These are phyloP conservation scores for Ophion ventricosus DNA, from an alignment of 2,888 invertebrate genomes.

Conservation along the genomic window DNA sequence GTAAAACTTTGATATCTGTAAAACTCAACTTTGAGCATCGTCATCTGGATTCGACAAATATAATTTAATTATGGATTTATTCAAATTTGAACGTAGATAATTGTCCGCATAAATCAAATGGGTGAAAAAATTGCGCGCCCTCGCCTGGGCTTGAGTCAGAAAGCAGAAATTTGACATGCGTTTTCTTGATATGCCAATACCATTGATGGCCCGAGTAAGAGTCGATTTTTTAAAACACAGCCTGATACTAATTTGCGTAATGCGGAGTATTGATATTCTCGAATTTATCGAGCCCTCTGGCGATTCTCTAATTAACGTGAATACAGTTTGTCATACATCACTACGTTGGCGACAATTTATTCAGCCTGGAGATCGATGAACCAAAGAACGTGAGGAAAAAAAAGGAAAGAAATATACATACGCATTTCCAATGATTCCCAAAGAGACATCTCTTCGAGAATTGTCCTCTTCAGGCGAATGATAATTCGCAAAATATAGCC, in stretches of 20 bases:
- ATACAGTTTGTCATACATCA: constrained; percentile 44
- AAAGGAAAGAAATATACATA: constrained; percentile 19
- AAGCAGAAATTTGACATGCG: not conserved
- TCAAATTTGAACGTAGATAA: not conserved
- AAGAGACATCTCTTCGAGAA: not conserved
- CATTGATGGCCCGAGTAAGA: not conserved
- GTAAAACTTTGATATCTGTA: not conserved
- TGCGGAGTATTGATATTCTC: constrained; percentile 38
- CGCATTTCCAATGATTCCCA: not conserved
- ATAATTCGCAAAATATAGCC: constrained; percentile 20
- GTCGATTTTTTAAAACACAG: not conserved
- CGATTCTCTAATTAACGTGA: constrained; percentile 31
- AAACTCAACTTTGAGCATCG: not conserved
- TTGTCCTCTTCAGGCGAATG: constrained; percentile 13
- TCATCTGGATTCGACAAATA: not conserved
- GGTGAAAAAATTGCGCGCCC: too few relatives aligned
- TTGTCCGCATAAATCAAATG: too few relatives aligned
- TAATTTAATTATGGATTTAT: not conserved
- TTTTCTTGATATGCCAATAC: not conserved
- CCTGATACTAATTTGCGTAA: constrained; percentile 9
- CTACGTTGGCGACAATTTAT: constrained; percentile 21
- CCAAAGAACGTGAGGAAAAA: constrained; percentile 11
- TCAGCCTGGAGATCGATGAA: not conserved
- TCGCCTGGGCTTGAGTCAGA: too few relatives aligned
- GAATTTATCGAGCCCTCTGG: constrained; percentile 11